phyloP scores from a whole-genome alignment of 1,140 invertebrate species.

The Philotrypesis tridentata region DNA sequence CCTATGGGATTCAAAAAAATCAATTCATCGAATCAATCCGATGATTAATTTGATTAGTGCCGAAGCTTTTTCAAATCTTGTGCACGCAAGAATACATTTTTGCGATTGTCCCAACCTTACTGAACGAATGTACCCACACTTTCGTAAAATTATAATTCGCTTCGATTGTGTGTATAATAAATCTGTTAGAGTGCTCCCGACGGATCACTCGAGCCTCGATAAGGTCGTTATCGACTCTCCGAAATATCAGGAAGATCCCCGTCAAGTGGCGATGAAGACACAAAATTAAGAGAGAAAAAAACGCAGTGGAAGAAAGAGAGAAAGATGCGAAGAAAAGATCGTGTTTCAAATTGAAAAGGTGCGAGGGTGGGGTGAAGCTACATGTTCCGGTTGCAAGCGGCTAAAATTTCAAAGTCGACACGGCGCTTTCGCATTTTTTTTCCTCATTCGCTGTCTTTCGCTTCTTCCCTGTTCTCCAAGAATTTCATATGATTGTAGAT shows the following conservation, averaged over 20 bases:
- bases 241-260: not conserved
- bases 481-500: too few relatives aligned
- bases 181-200: not conserved
- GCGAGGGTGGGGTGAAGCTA: not conserved
- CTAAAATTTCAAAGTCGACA: constrained; percentile 37
- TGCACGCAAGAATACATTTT: too few relatives aligned
- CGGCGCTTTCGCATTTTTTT: too few relatives aligned
- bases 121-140: too few relatives aligned
- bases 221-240: not conserved
- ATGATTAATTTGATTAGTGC: too few relatives aligned
- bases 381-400: constrained; percentile 30
- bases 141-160: too few relatives aligned
- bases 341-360: constrained; percentile 24
- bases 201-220: not conserved
- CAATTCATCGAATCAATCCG: too few relatives aligned
- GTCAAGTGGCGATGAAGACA: constrained; percentile 7
- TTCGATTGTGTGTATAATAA: not conserved
- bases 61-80: too few relatives aligned
- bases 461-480: not conserved
- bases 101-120: too few relatives aligned
- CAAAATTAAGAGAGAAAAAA: constrained; percentile 33
- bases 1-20: too few relatives aligned
- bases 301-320: too few relatives aligned
- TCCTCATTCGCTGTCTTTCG: constrained; percentile 39
- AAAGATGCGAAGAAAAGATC: constrained; percentile 42